Evolutionary conservation across 2,888 invertebrate genomes (phyloP), one percentile per base, ranked within the genome.

Genomic region (Slavum lentiscoides): DNA sequence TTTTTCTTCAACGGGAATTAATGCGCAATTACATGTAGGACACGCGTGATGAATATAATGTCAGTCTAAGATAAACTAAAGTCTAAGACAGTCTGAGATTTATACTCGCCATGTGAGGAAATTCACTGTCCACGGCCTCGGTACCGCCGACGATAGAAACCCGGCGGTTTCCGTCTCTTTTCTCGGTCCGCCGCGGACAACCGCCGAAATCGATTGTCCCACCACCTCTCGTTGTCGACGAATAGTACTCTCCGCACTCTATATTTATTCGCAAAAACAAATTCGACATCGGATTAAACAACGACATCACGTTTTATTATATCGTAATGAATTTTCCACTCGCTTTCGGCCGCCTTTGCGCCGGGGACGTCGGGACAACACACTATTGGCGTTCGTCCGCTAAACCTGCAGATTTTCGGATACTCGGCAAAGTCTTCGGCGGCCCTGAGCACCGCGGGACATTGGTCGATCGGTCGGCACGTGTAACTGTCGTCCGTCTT

Each of bases 91-190:
- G 30, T 30, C 30, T 30, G 30, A 19, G 6, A 11, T 19, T 19
- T 23, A 0, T 80, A 80, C 58, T 72, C 58, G 30, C 80, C 80
- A 80, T 80, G 13, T 80, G 80, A n/a, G 80, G 72, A 19, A 80
- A 80, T 58, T 80, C 80, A 8, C 55, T 58, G n/a, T 21, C 55
- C 17, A 55, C 62, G n/a, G 80, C 58, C 23, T 30, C 19, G 4
- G 43, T 72, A 6, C 80, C 80, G 2, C 80, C 80, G n/a, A 80
- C 72, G 11, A 80, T 64, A 3, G 55, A 55, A 17, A 55, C 6
- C 1, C 19, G 55, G 39, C 17, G 15, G 39, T 58, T 72, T 49
- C 21, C 13, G 1, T 19, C 9, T 15, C 6, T 30, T 7, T 19
- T 55, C n/a, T 13, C 17, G 6, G 19, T 70, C 53, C 49, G 49